Evolutionary conservation across 2,888 invertebrate species (phyloP), one percentile per base, ranked within the genome.

Genomic region (Adineta ricciae): DNA sequence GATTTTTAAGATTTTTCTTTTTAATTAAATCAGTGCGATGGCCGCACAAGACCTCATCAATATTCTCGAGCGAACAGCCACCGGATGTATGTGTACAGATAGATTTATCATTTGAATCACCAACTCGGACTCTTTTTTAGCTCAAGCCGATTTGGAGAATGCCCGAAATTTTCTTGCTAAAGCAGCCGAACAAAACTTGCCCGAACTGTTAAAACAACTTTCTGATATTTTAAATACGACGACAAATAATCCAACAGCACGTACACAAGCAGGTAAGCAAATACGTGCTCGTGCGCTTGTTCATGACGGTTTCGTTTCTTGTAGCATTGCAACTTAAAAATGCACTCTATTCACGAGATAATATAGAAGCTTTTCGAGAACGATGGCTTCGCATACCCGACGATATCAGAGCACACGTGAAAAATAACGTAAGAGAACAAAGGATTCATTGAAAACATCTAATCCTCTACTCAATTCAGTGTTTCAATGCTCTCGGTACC

Each of bases 301-400:
- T n/a, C n/a, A n/a, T n/a, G n/a, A n/a, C n/a, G n/a, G n/a, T n/a
- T n/a, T n/a, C n/a, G n/a, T 84, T 84, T 82, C 11, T 64, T 84
- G 24, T 84, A 46, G 86, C 84, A 38, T 46, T 86, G 54, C 86
- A 86, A 84, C 56, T 86, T 19, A 86, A 86, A 78, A 86, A 86
- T 21, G 84, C 84, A 32, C 50, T 86, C n/a, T 84, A 86, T 49
- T 86, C 86, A 32, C 84, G 84, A 46, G 86, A 86, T n/a, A 84
- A 86, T 19, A 82, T 50, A 50, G 36, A 49, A 32, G 84, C 73
- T 14, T 46, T 82, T 73, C 86, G 84, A 64, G 84, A 86, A 19
- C 92, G 98, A 89, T 99, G 99, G 99, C 93, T 98, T 84, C 93
- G 93, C 84, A 93, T 97, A 89, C 94, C 95, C 4, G 94, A 94